Evolutionary conservation across 2,888 invertebrate genomes (phyloP).

Genomic region (Rhimphoctona megacephalus): DNA sequence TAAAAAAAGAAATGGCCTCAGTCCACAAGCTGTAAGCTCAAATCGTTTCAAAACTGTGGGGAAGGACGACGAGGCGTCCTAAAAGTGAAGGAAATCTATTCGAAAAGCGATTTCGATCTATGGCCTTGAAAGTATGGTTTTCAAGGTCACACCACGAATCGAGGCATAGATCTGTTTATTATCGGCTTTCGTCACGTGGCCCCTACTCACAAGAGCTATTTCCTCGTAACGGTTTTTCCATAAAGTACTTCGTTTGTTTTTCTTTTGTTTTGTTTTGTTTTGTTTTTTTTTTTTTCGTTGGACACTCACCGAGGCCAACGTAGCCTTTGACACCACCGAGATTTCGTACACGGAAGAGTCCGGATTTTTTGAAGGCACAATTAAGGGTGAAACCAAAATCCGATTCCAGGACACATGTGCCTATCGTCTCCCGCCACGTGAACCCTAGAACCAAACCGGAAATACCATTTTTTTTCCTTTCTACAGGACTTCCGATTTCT

Average conservation of each 20-base stretch:
- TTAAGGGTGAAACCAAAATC: conserved; percentile 96
- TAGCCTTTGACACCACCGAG: conserved; percentile 96
- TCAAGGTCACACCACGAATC: conserved; percentile 56
- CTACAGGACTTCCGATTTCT: conserved; percentile 32
- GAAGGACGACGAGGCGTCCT: background rate
- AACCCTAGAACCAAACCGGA: conserved; percentile 86
- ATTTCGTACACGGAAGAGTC: conserved; percentile 95
- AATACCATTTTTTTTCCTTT: conserved; percentile 66
- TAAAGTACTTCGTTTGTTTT: background rate
- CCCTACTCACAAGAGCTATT: background rate
- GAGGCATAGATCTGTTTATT: conserved; percentile 8
- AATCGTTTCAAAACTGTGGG: background rate
- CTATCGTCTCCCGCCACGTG: conserved; percentile 88
- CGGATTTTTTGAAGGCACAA: conserved; percentile 97
- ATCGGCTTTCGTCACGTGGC: conserved; percentile 10
- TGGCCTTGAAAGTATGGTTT: conserved; percentile 49
- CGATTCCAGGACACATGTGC: conserved; percentile 94
- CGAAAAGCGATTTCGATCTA: conserved; percentile 3
- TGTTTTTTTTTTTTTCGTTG: conserved; percentile 57
- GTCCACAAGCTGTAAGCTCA: background rate
- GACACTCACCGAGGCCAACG: conserved; percentile 93
- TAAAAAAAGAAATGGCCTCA: background rate
- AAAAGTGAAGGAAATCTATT: conserved; percentile 2
- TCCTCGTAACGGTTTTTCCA: conserved; percentile 20
- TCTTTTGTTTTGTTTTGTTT: conserved; percentile 15